Base-by-base conservation (phyloP, 2,888 invertebrate species). In the Trimorus sp. region DNA sequence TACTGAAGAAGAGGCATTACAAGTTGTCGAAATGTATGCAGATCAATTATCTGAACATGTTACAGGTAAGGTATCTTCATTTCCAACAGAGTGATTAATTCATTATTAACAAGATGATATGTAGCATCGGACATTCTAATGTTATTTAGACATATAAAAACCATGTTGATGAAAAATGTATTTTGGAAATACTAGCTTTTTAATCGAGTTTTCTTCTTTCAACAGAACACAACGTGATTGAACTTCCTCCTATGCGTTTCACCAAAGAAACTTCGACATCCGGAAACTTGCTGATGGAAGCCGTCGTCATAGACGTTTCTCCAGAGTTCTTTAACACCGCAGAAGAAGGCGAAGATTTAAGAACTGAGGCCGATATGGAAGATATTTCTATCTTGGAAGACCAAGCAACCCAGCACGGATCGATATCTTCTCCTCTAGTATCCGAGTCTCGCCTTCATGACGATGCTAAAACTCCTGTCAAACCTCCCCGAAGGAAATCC, bases 11-110 rank as follows among this genome's bases (percentile, higher is more conserved):
- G 97, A 98, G 92, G 98, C 97, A 0, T 93, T 97, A 42, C 96
- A 97, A 92, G 97, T 98, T 87, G 96, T 97, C 0, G 97, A 98
- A 93, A 97, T 98, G 97, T 98, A 97, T 89, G 98, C 98, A 0
- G 97, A 98, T 90, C 97, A 98, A 91, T 93, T 97, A 75, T 97
- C 97, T 0, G 97, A 98, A 92, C 96, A 97, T 89, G 95, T 97
- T 11, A 93, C 94, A 84, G 94, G 94, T 94, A 89, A 90, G 86
- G 26, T 26, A 4, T 26, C 26, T 26, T 26, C 26, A 26, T 26
- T 26, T 26, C 4, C 4, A 26, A 26, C 26, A 26, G n/a, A n/a
- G n/a, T n/a, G n/a, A n/a, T n/a, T n/a, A 26, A 26, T 26, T 1
- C 4, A 26, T 26, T 26, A 26, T 26, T 26, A 26, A 3, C 2